Percentiles rank a stretch among this genome's conserved stretches.
These are phyloP conservation scores for Neopipo cinnamomea DNA, from an alignment of 2,113 vertebrate genomes.

Conservation along the genomic window DNA sequence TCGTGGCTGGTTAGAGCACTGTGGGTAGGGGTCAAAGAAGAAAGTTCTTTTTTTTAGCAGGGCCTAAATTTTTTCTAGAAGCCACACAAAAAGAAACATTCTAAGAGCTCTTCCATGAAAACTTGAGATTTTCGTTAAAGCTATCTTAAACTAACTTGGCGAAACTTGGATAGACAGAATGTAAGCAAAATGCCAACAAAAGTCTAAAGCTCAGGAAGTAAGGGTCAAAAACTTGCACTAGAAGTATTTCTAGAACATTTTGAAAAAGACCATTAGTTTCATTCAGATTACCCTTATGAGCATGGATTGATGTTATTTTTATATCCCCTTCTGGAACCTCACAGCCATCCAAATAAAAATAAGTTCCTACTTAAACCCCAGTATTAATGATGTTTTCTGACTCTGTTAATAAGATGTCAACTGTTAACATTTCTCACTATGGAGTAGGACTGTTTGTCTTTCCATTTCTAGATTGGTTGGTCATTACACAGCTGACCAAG, in stretches of 20 bases:
- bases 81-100: background rate
- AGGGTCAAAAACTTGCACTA: rapidly evolving
- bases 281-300: background rate
- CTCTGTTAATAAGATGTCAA: background rate
- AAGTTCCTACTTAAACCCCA: background rate
- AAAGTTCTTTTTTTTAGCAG: background rate
- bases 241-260: background rate
- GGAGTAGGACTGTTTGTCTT: background rate
- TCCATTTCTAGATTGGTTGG: background rate
- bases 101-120: background rate
- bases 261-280: background rate
- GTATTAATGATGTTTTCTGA: background rate
- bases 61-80: background rate
- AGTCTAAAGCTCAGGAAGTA: background rate
- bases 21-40: background rate
- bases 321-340: background rate
- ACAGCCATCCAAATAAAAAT: background rate
- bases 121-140: background rate
- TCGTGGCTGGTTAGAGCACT: background rate
- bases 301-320: background rate
- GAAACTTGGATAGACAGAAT: background rate
- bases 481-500: background rate
- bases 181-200: background rate
- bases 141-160: background rate
- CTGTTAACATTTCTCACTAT: background rate